phyloP scores from a whole-genome alignment of 2,888 invertebrate genomes.

The Phengaris arion region DNA sequence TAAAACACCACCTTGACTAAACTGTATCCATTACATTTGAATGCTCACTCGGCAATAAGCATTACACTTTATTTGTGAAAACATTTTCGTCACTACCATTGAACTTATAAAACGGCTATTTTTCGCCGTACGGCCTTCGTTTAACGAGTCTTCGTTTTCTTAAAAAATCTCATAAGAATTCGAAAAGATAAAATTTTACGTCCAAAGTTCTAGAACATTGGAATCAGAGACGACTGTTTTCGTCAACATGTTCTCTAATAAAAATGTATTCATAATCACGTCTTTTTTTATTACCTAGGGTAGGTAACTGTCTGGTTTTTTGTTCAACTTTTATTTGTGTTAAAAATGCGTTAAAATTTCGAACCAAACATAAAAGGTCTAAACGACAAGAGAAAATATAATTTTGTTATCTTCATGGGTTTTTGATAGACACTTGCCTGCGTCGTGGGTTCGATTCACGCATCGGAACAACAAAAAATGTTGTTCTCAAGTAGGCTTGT shows the following conservation, averaged over 20 bases:
- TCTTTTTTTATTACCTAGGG: no score
- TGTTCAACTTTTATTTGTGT: no score
- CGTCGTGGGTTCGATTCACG: no score
- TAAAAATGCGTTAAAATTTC: no score
- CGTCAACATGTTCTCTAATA: neutral
- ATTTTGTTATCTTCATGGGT: no score
- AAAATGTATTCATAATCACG: neutral
- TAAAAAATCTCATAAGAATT: conserved; percentile 9
- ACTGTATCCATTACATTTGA: neutral
- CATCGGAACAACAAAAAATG: no score
- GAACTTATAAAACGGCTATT: conserved; percentile 12
- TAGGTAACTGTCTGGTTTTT: no score
- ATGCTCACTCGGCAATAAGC: conserved; percentile 1
- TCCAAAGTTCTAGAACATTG: neutral
- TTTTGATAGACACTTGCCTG: no score
- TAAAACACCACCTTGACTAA: neutral
- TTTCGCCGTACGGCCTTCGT: neutral
- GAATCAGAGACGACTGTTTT: neutral
- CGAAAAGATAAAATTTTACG: conserved; percentile 21
- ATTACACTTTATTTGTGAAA: neutral
- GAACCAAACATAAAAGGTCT: no score
- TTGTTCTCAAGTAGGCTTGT: no score
- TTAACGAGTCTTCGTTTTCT: conserved; percentile 11
- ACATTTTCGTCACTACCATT: conserved; percentile 4
- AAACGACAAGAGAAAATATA: no score